phyloP scores from a whole-genome alignment of 2,888 invertebrate genomes.

The Margaritifera margaritifera region DNA sequence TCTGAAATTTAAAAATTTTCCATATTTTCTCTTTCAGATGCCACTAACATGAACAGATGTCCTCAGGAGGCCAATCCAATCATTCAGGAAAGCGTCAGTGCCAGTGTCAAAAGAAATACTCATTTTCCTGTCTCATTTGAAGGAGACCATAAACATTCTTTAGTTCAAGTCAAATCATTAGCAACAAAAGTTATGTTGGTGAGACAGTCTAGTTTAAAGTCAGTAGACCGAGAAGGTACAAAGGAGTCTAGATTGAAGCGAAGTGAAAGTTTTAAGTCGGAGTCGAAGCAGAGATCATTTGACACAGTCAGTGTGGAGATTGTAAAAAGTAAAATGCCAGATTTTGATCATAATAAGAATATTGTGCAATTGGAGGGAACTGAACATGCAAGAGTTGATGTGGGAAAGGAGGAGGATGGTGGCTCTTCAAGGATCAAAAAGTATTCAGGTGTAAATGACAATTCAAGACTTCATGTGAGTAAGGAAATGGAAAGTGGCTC shows the following conservation, averaged over 20 bases:
- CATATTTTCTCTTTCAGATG: too few species aligned
- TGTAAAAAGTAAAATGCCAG: constrained; percentile 1
- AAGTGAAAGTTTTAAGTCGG: constrained; percentile 34
- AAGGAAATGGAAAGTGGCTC: too few species aligned
- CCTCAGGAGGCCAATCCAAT: too few species aligned
- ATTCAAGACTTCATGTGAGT: too few species aligned
- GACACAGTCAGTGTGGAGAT: neutral
- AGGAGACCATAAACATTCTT: neutral
- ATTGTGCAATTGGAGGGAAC: neutral
- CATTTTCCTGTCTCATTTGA: neutral
- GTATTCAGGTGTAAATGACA: too few species aligned
- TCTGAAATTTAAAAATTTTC: too few species aligned
- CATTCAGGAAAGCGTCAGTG: too few species aligned
- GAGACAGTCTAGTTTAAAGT: constrained; percentile 24
- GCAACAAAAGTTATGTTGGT: constrained; percentile 37
- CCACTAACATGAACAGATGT: too few species aligned
- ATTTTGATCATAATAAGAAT: constrained; percentile 17
- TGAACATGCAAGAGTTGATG: too few species aligned
- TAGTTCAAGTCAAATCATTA: constrained; percentile 20
- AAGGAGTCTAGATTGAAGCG: constrained; percentile 17
- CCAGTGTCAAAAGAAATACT: neutral
- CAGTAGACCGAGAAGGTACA: constrained; percentile 4
- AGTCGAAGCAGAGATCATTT: constrained; percentile 1
- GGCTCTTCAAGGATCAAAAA: too few species aligned
- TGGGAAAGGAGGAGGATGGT: neutral